A percentile compares a stretch with the other conserved stretches of the same genome.
Conservation (phyloP, 2,797 vertebrate genomes). For the Acipenser oxyrinchus region DNA sequence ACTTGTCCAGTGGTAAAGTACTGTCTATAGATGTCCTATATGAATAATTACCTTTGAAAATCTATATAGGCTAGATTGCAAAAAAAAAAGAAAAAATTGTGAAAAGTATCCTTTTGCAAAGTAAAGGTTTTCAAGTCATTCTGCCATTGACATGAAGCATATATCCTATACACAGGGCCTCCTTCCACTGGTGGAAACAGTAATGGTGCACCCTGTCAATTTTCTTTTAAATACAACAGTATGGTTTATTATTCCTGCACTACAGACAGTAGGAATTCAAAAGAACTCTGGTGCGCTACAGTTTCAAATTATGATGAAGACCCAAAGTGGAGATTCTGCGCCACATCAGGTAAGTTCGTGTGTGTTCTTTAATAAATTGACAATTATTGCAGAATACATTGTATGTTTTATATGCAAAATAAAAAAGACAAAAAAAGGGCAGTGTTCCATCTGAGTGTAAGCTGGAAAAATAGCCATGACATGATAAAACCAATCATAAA, state of each 20-base stretch:
- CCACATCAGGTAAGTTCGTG: background rate
- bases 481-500: too few species aligned
- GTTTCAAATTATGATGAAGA: background rate
- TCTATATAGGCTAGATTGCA: background rate
- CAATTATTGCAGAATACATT: background rate
- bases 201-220: background rate
- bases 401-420: too few species aligned
- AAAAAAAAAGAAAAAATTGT: background rate
- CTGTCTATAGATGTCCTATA: background rate
- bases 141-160: background rate
- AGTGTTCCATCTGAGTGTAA: too few species aligned
- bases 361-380: background rate
- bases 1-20: background rate
- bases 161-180: background rate
- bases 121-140: background rate
- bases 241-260: background rate
- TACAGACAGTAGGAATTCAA: background rate
- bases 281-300: background rate
- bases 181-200: background rate
- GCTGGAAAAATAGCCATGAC: too few species aligned
- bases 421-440: too few species aligned
- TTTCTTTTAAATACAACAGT: background rate
- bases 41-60: background rate
- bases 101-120: background rate
- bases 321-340: background rate